Percentiles rank a stretch among this genome's conserved stretches.
Evolutionary conservation across 2,888 invertebrate genomes (phyloP).

Genomic region (Stenurella melanura): DNA sequence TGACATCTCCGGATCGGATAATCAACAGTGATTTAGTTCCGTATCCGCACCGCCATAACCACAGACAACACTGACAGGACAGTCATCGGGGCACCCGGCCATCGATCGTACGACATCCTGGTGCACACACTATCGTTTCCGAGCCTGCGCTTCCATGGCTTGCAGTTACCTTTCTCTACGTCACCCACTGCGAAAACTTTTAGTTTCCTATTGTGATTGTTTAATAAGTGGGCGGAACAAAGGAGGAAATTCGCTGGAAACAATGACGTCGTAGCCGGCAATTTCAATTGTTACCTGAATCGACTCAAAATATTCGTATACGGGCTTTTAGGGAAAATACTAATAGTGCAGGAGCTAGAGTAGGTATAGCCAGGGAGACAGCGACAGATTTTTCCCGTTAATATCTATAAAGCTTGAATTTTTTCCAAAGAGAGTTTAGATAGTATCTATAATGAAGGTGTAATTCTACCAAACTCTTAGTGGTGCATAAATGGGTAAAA

Average conservation of each 20-base stretch:
- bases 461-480: too few species aligned
- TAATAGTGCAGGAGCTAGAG: too few species aligned
- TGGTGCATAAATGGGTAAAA: too few species aligned
- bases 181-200: conserved; percentile 48
- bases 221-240: background rate
- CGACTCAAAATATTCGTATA: too few species aligned
- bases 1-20: background rate
- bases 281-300: too few species aligned
- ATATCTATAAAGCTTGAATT: too few species aligned
- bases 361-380: too few species aligned
- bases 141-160: conserved; percentile 52
- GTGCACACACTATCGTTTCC: conserved; percentile 51
- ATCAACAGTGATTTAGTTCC: background rate
- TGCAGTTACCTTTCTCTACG: conserved; percentile 54
- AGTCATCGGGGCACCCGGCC: conserved; percentile 58
- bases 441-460: too few species aligned
- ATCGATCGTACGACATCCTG: conserved; percentile 60
- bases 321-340: too few species aligned
- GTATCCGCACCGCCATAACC: conserved; percentile 65
- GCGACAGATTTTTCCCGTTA: too few species aligned
- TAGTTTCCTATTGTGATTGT: background rate
- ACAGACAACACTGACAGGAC: conserved; percentile 67
- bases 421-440: too few species aligned
- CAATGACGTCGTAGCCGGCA: too few species aligned
- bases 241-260: background rate